A percentile compares a stretch with the other conserved stretches of the same genome.
These are phyloP conservation scores for Augochlorella aurata DNA, from an alignment of 2,888 invertebrate species.

Conservation along the genomic window DNA sequence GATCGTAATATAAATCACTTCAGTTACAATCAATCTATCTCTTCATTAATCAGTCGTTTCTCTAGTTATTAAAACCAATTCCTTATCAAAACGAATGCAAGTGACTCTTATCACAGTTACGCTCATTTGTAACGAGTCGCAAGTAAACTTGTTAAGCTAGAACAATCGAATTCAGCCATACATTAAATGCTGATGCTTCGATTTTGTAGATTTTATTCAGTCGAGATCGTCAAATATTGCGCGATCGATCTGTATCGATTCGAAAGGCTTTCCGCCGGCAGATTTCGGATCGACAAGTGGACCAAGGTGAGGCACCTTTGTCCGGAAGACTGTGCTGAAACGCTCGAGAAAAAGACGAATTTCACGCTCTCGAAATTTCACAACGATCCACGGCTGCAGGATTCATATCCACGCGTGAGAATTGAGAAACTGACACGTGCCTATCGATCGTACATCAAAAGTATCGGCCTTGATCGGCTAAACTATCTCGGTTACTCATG, in stretches of 20 bases:
- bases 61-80: no score
- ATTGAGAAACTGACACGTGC: conserved; percentile 15
- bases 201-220: no score
- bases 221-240: no score
- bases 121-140: no score
- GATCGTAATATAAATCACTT: no score
- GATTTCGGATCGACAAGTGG: not conserved
- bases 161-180: not conserved
- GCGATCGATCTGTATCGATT: not conserved
- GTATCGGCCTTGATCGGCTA: conserved; percentile 29
- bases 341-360: not conserved
- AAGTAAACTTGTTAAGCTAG: no score
- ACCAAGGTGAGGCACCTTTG: not conserved
- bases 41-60: no score
- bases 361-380: conserved; percentile 10
- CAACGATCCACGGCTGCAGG: conserved; percentile 1
- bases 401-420: not conserved
- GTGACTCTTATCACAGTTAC: no score
- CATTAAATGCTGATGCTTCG: no score
- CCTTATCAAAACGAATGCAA: no score
- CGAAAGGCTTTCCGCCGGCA: not conserved
- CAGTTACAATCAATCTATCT: no score
- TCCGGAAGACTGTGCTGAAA: no score
- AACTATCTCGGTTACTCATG: conserved; percentile 2
- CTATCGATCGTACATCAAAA: not conserved